Base-by-base conservation (phyloP, 2,888 invertebrate species). In the Phortica okadai region DNA sequence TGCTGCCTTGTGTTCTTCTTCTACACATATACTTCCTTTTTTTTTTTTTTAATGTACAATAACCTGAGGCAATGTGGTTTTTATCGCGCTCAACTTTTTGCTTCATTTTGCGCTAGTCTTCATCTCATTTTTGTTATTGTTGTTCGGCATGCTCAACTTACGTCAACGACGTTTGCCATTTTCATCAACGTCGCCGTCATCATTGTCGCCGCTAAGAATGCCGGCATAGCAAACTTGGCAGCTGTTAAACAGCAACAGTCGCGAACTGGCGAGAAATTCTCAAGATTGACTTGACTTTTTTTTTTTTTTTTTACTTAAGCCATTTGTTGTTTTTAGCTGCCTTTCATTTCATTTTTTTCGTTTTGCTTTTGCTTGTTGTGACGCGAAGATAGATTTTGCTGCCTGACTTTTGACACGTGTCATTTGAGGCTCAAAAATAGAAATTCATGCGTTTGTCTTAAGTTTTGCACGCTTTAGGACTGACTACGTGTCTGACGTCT, bases 331-430 rank as follows among this genome's bases (percentile, higher is more conserved):
- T 21, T 21, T 45, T 21, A 10, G 11, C 5, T 6, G 33, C 1
- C 21, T 3, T 50, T 50, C 45, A 8, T 25, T 62, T 50, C 82
- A 33, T 3, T 41, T 50, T 73, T 44, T 79, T 81, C 79, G 84
- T 83, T 78, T 79, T 82, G 82, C 78, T 76, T 77, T 54, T 69
- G 76, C 41, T 73, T 77, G 74, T 54, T 59, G 50, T 64, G 64
- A 64, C 64, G 41, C 41, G 33, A 21, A 33, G 41, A 64, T 11
- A 10, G 64, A 64, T 21, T 25, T 2, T 64, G 14, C 4, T 64
- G 41, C 14, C 74, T 78, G 80, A 79, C 83, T 80, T 84, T 80
- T 85, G 85, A 85, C 87, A 82, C 84, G 83, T 84, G 85, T 83
- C 86, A 79, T 76, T 81, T 82, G 78, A 74, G 67, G 54, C 58